These are phyloP conservation scores for Martes martes DNA, from an alignment of 2,113 vertebrate species.

Conservation along the genomic window DNA sequence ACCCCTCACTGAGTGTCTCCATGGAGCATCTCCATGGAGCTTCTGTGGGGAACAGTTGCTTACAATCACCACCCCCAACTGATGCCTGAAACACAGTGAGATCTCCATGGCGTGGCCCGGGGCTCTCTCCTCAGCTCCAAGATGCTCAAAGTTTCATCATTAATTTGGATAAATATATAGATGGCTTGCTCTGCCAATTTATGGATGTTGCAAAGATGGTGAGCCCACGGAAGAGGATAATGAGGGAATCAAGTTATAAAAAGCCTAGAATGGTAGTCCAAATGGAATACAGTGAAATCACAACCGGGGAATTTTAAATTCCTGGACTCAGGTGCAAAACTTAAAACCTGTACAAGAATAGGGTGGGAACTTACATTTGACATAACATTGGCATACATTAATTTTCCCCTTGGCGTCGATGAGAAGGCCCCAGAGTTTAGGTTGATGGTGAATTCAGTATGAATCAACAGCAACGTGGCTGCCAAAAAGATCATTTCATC, in stretches of 20 bases:
- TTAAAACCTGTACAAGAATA: neutral
- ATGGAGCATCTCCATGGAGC: neutral
- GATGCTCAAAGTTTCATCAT: neutral
- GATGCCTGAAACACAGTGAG: neutral
- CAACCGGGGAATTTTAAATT: neutral
- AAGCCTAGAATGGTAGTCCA: neutral
- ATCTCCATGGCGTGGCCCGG: neutral
- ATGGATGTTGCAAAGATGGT: neutral
- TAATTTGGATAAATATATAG: neutral
- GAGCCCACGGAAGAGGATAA: neutral
- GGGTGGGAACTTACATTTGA: neutral
- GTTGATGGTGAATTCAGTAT: neutral
- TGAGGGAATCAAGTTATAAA: neutral
- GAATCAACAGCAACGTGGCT: neutral
- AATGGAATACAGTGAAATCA: neutral
- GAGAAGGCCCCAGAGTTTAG: neutral
- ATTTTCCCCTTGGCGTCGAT: neutral
- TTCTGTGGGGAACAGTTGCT: neutral
- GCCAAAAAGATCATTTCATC: neutral
- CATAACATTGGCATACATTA: neutral
- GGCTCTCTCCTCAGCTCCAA: neutral
- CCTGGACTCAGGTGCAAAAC: neutral
- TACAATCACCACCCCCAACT: neutral
- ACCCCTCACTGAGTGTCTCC: neutral
- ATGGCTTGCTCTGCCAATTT: neutral